Evolutionary conservation across 2,888 invertebrate genomes (phyloP), one percentile per base, ranked within the genome.

Genomic region (Cryptocephalus primarius): DNA sequence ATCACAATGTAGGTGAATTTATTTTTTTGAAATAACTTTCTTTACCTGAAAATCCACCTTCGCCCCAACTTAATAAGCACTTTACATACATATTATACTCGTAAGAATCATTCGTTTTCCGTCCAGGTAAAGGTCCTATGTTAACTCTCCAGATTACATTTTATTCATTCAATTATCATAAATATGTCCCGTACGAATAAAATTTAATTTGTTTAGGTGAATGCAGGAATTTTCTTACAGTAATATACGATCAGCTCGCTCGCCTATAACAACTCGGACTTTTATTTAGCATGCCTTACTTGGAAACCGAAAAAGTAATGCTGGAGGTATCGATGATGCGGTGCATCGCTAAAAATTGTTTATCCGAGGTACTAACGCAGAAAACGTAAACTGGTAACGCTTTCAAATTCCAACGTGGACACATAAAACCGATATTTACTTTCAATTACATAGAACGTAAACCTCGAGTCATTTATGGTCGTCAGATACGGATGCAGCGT

Each of bases 131-230:
- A 65, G 22, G 58, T 61, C 60, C 60, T 60, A 65, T 64, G 64
- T 67, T 65, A 65, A 66, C 61, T 64, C 65, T 67, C 62, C 65
- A 54, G 60, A 63, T 63, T 65, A 64, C 67, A 61, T 68, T 66
- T 67, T 66, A 64, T 64, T 65, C 61, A 60, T 67, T 66, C 67
- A 68, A 69, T 69, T 69, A 69, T 62, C 68, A 68, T 69, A 69
- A 69, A 69, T 58, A 68, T 69, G 68, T 66, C 68, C 50, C 44
- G 56, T 61, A 43, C 52, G 55, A 62, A 63, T 67, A 66, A 66
- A 66, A 65, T 66, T 67, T 64, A 66, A 68, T 68, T 66, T 64
- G 64, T 63, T 65, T 60, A 60, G 62, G 62, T 59, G 61, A 61
- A 60, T 55, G 55, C 52, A 55, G 60, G 59, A 57, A 61, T 63